These are phyloP conservation scores for Centropyge bicolor DNA, from an alignment of 2,797 vertebrate genomes.

Conservation along the genomic window DNA sequence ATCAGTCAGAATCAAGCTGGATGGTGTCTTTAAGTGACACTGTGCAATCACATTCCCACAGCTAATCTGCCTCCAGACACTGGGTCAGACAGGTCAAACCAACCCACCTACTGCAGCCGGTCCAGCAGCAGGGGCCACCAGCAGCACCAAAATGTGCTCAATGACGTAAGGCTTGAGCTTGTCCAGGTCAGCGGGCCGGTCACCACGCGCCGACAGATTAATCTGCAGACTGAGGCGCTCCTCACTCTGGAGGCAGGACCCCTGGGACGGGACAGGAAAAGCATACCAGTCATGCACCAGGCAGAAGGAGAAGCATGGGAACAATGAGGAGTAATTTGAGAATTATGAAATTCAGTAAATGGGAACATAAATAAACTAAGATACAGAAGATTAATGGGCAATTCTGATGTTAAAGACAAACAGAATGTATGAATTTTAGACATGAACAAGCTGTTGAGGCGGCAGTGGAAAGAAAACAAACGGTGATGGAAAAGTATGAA, in stretches of 20 bases:
- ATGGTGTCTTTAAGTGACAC: background rate
- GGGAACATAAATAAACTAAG: background rate
- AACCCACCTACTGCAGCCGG: slow-evolving; percentile 74
- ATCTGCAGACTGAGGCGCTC: slow-evolving; percentile 91
- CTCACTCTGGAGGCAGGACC: slow-evolving; percentile 84
- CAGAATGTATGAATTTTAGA: background rate
- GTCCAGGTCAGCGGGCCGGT: slow-evolving; percentile 91
- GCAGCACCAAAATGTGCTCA: slow-evolving; percentile 95
- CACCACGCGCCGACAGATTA: slow-evolving; percentile 90
- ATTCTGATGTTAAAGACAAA: background rate
- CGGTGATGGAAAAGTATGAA: background rate
- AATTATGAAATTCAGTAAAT: background rate
- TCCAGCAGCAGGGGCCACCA: slow-evolving; percentile 86
- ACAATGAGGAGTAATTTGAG: slow-evolving; percentile 3
- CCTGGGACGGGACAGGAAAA: slow-evolving; percentile 71
- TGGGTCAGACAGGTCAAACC: background rate
- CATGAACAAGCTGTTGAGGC: background rate
- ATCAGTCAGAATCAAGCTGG: background rate
- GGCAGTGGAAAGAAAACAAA: background rate
- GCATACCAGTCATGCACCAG: slow-evolving; percentile 56
- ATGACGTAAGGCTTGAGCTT: slow-evolving; percentile 94
- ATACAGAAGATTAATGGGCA: background rate
- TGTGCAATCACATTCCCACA: background rate
- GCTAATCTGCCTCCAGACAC: slow-evolving; percentile 8
- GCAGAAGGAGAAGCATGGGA: slow-evolving; percentile 19